Base-by-base conservation (phyloP, 2,888 invertebrate genomes). In the Cenopis cana region DNA sequence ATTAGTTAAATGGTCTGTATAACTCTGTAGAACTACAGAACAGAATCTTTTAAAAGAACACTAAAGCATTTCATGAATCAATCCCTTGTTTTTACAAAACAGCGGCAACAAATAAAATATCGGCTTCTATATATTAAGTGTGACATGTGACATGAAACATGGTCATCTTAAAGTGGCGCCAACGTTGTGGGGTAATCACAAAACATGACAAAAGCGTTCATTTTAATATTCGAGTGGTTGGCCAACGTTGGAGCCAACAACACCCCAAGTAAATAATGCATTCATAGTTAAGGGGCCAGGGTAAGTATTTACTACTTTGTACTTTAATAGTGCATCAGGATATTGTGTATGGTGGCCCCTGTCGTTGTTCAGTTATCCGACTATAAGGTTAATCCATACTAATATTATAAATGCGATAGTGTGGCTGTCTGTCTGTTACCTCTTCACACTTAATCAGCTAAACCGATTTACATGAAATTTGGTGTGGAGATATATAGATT, bases 111-210 rank as follows among this genome's bases (percentile, higher is more conserved):
- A 62, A 62, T 17, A 24, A 33, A 36, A 41, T 69, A 56, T 62
- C 41, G 49, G 17, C 8, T 11, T 33, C 24, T 49, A 50, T 56
- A 50, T 56, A 50, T 56, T 59, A 56, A 41, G 50, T 61, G 36
- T 72, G 61, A 62, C 67, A 56, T 20, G 18, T 62, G 68, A 62
- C 57, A 68, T 61, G 20, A 72, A 62, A 56, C 72, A 62, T 18
- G 61, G 33, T 61, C 49, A 57, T 74, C 78, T 76, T 72, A 78
- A 79, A 81, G 18, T 12, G 41, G 52, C 59, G 52, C 41, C 64
- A 52, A 64, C 29, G 57, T 50, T 64, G 50, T 68, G n/a, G 41
- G 38, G 11, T 4, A 17, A 50, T 65, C 50, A 52, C 46, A 50
- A 69, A 64, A 36, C 50, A 56, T 20, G 50, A 52, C 41, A 60